These are phyloP conservation scores for Xiphophorus couchianus DNA, from an alignment of 2,113 vertebrate species.

Conservation along the genomic window DNA sequence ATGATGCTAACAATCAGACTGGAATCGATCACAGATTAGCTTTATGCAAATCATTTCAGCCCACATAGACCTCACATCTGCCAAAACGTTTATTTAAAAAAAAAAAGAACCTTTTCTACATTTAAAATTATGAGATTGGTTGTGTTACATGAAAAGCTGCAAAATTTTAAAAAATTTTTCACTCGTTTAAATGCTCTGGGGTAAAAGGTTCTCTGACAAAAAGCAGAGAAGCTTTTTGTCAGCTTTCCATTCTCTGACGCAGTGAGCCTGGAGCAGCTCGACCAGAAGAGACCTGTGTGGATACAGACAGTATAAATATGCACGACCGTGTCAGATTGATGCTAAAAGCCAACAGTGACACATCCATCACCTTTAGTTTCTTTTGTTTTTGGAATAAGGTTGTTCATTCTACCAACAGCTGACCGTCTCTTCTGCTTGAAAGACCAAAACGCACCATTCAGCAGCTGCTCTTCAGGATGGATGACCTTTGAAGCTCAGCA, in stretches of 20 bases:
- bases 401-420: constrained; percentile 34
- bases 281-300: constrained; percentile 35
- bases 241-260: constrained; percentile 31
- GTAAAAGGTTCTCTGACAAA: too few relatives aligned
- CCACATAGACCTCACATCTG: not conserved
- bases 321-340: constrained; percentile 70
- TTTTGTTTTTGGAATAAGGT: constrained; percentile 46
- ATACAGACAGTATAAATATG: constrained; percentile 62
- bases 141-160: not conserved
- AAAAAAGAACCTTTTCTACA: not conserved
- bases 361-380: constrained; percentile 68
- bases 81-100: not conserved
- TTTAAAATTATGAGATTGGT: not conserved
- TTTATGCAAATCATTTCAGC: not conserved
- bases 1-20: not conserved
- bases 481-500: constrained; percentile 60
- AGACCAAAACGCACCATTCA: constrained; percentile 72
- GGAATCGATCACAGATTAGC: not conserved
- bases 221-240: not conserved
- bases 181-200: not conserved
- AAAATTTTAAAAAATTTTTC: not conserved
- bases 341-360: constrained; percentile 58
- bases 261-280: constrained; percentile 44
- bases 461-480: constrained; percentile 43
- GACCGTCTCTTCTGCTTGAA: constrained; percentile 42